Evolutionary conservation across 2,888 invertebrate species (phyloP).

Genomic region (Dynastes grantii): DNA sequence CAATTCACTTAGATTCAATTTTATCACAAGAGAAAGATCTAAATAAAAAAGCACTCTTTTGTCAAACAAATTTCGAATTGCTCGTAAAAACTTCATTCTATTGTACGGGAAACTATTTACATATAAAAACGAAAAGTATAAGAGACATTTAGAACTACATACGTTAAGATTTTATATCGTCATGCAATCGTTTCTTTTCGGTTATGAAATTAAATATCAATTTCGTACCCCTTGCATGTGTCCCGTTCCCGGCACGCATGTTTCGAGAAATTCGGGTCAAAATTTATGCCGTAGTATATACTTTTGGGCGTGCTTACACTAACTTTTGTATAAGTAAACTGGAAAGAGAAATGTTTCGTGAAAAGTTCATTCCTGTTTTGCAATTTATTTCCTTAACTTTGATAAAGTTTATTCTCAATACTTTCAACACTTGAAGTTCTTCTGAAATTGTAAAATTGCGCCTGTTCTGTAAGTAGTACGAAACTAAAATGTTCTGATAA

Average conservation of each 20-base stretch:
- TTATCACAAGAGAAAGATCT: background rate
- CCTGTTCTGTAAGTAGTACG: too few relatives aligned
- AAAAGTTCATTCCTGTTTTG: too few relatives aligned
- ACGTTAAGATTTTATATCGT: background rate
- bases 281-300: constrained; percentile 3
- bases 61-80: background rate
- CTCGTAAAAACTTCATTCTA: background rate
- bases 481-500: too few relatives aligned
- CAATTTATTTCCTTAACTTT: too few relatives aligned
- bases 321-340: too few relatives aligned
- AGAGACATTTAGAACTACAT: constrained; percentile 12
- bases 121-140: background rate
- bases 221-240: constrained; percentile 15
- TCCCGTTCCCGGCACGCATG: background rate
- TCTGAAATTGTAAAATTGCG: too few relatives aligned
- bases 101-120: background rate
- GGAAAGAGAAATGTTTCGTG: too few relatives aligned
- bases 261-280: constrained; percentile 2
- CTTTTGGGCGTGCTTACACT: background rate
- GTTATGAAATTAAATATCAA: constrained; percentile 43
- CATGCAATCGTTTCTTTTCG: constrained; percentile 11
- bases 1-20: background rate
- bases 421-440: too few relatives aligned
- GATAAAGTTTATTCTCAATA: too few relatives aligned
- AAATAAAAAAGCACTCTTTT: background rate